phyloP scores from a whole-genome alignment of 2,888 invertebrate species.

The Bellardia pandia region DNA sequence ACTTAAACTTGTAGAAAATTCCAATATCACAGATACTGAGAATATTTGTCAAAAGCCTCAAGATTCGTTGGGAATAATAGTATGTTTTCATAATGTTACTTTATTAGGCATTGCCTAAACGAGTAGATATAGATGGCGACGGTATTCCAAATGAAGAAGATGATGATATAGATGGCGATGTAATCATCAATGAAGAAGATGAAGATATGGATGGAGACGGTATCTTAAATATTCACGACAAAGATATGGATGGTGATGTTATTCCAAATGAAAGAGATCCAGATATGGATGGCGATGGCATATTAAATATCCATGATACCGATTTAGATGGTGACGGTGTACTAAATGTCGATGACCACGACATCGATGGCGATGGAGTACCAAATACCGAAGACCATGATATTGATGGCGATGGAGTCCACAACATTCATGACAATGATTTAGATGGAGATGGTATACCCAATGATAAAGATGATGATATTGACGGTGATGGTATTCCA shows the following conservation, averaged over 20 bases:
- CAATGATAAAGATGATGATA: slow-evolving; percentile 82
- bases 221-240: slow-evolving; percentile 79
- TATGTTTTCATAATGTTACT: slow-evolving; percentile 43
- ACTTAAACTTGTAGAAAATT: background rate
- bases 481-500: slow-evolving; percentile 77
- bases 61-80: slow-evolving; percentile 22
- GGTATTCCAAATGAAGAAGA: slow-evolving; percentile 78
- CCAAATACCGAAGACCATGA: slow-evolving; percentile 77
- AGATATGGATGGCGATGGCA: slow-evolving; percentile 76
- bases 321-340: slow-evolving; percentile 84
- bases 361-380: slow-evolving; percentile 78
- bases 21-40: background rate
- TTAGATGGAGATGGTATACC: slow-evolving; percentile 85
- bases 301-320: slow-evolving; percentile 73
- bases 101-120: slow-evolving; percentile 44
- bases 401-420: slow-evolving; percentile 76
- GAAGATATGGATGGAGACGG: slow-evolving; percentile 79
- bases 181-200: slow-evolving; percentile 75
- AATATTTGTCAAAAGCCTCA: slow-evolving; percentile 27
- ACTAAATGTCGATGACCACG: slow-evolving; percentile 84
- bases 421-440: slow-evolving; percentile 73
- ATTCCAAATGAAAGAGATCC: slow-evolving; percentile 77
- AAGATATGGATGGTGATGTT: slow-evolving; percentile 78
- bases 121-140: slow-evolving; percentile 80
- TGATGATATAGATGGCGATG: slow-evolving; percentile 79